Conservation (phyloP, 2,888 invertebrate species). For the Rhyacophila evoluta region DNA sequence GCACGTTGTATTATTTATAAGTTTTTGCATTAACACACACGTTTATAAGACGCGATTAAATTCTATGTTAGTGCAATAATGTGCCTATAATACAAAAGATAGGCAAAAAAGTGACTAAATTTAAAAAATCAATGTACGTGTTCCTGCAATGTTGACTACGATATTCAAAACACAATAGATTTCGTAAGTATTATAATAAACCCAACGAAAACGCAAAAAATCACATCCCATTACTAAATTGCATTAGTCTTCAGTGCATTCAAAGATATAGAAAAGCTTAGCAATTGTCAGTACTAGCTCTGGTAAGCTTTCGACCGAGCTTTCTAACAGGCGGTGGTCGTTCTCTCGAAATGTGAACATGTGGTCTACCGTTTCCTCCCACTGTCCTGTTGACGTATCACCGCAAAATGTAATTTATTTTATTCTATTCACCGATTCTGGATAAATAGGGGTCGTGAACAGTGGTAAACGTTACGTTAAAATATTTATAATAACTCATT, state of each 20-base stretch:
- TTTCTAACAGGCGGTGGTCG: conserved; percentile 9
- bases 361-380: conserved; percentile 38
- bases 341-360: conserved; percentile 47
- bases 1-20: too few species aligned
- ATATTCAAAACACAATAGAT: too few species aligned
- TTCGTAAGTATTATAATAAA: too few species aligned
- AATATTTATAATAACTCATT: neutral
- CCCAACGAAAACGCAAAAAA: conserved; percentile 32
- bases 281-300: neutral
- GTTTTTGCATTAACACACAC: too few species aligned
- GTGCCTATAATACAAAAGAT: too few species aligned
- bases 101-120: too few species aligned
- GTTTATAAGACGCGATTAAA: too few species aligned
- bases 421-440: conserved; percentile 26
- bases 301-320: neutral
- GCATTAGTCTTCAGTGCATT: neutral
- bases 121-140: too few species aligned
- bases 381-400: conserved; percentile 39
- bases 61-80: too few species aligned
- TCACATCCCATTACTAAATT: neutral
- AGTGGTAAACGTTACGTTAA: neutral
- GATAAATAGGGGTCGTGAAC: neutral
- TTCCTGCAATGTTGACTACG: too few species aligned
- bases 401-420: conserved; percentile 45
- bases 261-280: neutral